These are phyloP conservation scores for Hippocampus abdominalis DNA, from an alignment of 2,113 vertebrate species.

Conservation along the genomic window DNA sequence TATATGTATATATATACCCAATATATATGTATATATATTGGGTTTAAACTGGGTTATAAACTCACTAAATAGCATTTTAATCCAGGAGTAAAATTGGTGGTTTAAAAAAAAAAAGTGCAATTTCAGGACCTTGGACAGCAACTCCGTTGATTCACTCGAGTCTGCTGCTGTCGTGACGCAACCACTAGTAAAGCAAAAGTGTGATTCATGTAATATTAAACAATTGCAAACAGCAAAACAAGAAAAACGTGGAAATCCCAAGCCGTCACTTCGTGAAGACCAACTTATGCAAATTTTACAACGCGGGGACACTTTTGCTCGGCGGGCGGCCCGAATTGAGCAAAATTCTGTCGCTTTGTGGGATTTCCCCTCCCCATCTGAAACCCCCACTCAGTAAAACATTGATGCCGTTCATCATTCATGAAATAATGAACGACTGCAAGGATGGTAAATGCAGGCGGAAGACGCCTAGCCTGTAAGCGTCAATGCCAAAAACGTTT, in stretches of 20 bases:
- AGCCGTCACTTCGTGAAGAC: slow-evolving; percentile 7
- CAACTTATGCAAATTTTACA: slow-evolving; percentile 15
- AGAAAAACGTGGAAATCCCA: slow-evolving; percentile 2
- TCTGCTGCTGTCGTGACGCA: not conserved
- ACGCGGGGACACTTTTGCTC: slow-evolving; percentile 9
- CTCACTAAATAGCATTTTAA: not conserved
- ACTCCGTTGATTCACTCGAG: not conserved
- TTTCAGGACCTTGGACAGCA: slow-evolving; percentile 40
- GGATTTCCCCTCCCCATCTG: not conserved
- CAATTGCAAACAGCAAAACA: not conserved
- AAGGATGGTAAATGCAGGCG: slow-evolving; percentile 18
- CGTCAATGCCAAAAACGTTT: not conserved
- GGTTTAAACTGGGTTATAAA: too few species aligned
- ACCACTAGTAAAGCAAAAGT: not conserved
- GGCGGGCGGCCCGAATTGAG: slow-evolving; percentile 13
- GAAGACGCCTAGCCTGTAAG: not conserved
- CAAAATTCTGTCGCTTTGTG: slow-evolving; percentile 6
- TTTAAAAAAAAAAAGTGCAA: not conserved
- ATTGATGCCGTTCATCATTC: slow-evolving; percentile 31
- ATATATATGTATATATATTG: too few species aligned
- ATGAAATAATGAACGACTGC: slow-evolving; percentile 36
- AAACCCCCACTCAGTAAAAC: slow-evolving; percentile 14
- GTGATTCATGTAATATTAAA: not conserved
- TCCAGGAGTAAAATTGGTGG: not conserved
- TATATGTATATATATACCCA: too few species aligned